Evolutionary conservation across 2,113 vertebrate genomes (phyloP), one percentile per base, ranked within the genome.

Genomic region (Romanogobio albipinnatus): DNA sequence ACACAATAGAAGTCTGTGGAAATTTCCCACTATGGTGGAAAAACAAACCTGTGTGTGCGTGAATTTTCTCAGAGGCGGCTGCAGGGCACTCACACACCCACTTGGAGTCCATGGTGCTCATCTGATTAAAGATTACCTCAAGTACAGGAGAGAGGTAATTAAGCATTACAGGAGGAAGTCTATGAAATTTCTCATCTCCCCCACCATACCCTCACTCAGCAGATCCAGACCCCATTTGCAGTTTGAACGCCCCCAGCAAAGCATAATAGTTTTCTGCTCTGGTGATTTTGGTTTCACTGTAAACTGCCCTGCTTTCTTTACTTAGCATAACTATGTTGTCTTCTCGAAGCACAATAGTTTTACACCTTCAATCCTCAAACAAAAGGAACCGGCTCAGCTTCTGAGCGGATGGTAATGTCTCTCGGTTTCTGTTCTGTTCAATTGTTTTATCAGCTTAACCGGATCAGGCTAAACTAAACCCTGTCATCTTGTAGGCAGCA

Each of bases 381-480:
- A 64, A 64, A 80, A 80, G 24, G 4, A 80, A 80, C 22, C 39
- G 0, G 39, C 8, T 80, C 22, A n/a, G 19, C 29, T 78, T 64
- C 58, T 64, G 13, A 47, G 24, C 3, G 5, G 39, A 78, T 43
- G 19, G 19, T 39, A 58, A 36, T 78, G 58, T 64, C n/a, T 61
- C 64, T 80, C 10, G 58, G 77, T 80, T 80, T 80, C 59, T 64
- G 58, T 80, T 80, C 59, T 64, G n/a, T 80, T 80, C 77, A 80
- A 49, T 80, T 80, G 77, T 36, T 47, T 80, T 80, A 80, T 80
- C 59, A 80, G 56, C 56, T 80, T 62, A 80, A 70, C 61, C 1
- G 62, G 77, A 64, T 80, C 39, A 47, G 39, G 59, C 77, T 80
- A 47, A 80, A 80, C 39, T 47, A 80, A 64, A 26, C 39, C 51